Evolutionary conservation across 2,888 invertebrate genomes (phyloP).

Genomic region (Stramonita haemastoma): DNA sequence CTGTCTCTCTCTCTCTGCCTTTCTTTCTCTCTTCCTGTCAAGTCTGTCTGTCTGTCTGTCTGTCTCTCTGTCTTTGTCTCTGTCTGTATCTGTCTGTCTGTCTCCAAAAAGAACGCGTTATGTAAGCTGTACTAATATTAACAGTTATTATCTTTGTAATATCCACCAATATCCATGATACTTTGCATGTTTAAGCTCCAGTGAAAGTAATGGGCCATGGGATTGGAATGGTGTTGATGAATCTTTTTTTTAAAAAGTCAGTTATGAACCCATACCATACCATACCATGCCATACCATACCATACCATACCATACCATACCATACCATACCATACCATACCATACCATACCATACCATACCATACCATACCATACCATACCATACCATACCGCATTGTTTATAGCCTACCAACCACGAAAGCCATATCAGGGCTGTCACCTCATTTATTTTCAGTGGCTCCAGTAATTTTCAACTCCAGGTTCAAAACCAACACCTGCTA

Average conservation of each 20-base stretch:
- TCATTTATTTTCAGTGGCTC: no score
- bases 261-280: neutral
- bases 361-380: neutral
- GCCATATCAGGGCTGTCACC: no score
- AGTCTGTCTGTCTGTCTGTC: neutral
- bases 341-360: neutral
- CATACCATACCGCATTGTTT: neutral
- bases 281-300: slow-evolving; percentile 2
- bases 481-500: no score
- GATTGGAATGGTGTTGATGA: no score
- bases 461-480: no score
- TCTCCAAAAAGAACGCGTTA: no score
- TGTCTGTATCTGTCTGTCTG: neutral
- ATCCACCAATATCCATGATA: no score
- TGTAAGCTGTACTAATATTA: no score
- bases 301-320: neutral
- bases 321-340: slow-evolving; percentile 5
- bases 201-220: neutral
- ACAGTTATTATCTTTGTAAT: no score
- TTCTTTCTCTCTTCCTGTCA: neutral
- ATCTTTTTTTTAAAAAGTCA: neutral
- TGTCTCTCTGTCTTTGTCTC: neutral
- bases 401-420: no score
- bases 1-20: neutral
- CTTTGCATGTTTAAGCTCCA: neutral